These are phyloP conservation scores for Dicyrtomina minuta DNA, from an alignment of 2,888 invertebrate genomes.

Conservation along the genomic window DNA sequence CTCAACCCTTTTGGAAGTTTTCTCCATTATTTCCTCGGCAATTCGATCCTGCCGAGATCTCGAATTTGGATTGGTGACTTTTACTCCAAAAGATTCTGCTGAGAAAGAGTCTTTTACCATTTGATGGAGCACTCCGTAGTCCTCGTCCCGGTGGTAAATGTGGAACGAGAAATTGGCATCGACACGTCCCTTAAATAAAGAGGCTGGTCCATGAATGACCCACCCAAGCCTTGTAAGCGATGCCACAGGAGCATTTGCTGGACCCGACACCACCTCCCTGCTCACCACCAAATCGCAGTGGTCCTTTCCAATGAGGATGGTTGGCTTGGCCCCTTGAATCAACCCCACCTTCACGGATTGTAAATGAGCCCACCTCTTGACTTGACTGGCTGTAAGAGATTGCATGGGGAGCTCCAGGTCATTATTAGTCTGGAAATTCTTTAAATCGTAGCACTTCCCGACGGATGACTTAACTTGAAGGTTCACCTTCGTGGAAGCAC, in stretches of 20 bases:
- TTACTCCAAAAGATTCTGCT: conserved; percentile 9
- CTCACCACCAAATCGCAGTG: conserved; percentile 13
- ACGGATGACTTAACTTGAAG: not conserved
- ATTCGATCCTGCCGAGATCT: not conserved
- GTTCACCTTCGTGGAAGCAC: not conserved
- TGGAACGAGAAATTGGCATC: too few relatives aligned
- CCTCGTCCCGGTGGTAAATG: not conserved
- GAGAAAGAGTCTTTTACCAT: conserved; percentile 3
- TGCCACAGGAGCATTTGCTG: conserved; percentile 20
- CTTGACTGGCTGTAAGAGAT: not conserved
- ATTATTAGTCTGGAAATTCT: not conserved
- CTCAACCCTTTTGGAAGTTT: not conserved
- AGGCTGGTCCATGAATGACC: conserved; percentile 20
- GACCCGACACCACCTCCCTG: not conserved
- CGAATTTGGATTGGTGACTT: not conserved
- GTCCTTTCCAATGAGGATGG: not conserved
- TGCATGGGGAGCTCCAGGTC: conserved; percentile 22
- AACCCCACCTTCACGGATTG: too few relatives aligned
- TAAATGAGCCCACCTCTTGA: too few relatives aligned
- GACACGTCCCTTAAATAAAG: too few relatives aligned
- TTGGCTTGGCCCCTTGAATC: too few relatives aligned
- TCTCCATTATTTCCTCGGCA: not conserved
- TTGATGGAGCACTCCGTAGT: not conserved
- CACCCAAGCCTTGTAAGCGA: conserved; percentile 29
- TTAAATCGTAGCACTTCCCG: not conserved